A percentile compares a stretch with the other conserved stretches of the same genome.
phyloP scores from a whole-genome alignment of 2,888 invertebrate genomes.

The Noctua comes region DNA sequence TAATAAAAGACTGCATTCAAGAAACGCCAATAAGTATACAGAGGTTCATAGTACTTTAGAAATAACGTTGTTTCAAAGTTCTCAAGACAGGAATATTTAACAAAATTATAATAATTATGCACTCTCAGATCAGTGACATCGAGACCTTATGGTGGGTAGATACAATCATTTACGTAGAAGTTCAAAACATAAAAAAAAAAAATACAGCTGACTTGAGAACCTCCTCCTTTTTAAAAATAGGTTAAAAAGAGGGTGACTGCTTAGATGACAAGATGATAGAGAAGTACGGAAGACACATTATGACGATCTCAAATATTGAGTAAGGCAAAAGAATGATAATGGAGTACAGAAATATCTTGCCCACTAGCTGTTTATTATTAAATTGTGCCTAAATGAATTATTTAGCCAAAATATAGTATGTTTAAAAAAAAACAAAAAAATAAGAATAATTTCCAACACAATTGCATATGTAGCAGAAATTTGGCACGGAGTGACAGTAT shows the following conservation, averaged over 20 bases:
- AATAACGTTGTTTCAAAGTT: constrained; percentile 15
- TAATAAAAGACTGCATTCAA: neutral
- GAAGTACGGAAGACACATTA: neutral
- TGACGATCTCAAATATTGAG: no score
- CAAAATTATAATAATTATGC: constrained; percentile 14
- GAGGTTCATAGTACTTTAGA: neutral
- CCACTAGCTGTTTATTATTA: no score
- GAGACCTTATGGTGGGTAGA: neutral
- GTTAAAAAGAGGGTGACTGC: neutral
- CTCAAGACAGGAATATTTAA: constrained; percentile 17
- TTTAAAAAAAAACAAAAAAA: no score
- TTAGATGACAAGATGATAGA: neutral
- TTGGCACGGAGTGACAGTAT: no score
- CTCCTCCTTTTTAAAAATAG: no score
- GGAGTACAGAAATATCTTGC: no score
- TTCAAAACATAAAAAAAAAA: no score
- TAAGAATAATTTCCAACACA: no score
- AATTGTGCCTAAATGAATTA: no score
- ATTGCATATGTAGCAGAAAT: no score
- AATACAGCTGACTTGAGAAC: no score
- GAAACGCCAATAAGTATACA: neutral
- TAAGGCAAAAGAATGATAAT: neutral
- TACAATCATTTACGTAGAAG: neutral
- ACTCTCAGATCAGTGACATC: constrained; percentile 17
- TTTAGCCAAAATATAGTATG: no score